Conservation (phyloP, 2,888 invertebrate species). For the Pandemis corylana region DNA sequence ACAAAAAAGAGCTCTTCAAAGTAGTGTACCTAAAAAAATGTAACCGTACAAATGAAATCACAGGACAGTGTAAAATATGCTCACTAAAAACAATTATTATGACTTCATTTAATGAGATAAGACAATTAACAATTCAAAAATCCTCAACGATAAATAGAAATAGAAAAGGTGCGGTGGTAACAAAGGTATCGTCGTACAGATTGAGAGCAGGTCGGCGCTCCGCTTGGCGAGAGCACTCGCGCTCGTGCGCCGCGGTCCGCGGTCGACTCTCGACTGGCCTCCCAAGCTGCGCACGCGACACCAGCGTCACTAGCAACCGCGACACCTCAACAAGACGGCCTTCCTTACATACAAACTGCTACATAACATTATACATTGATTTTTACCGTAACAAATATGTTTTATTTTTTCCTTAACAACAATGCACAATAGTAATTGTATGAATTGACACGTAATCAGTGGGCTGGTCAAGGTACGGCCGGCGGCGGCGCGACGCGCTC, state of each 20-base stretch:
- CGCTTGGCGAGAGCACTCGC: not conserved
- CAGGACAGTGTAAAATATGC: conserved; percentile 46
- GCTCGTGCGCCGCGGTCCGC: not conserved
- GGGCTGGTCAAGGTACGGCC: conserved; percentile 48
- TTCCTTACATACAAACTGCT: conserved; percentile 76
- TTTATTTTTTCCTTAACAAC: conserved; percentile 75
- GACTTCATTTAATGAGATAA: conserved; percentile 30
- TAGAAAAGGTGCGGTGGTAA: conserved; percentile 32
- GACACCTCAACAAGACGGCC: conserved; percentile 59
- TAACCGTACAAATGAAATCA: conserved; percentile 41
- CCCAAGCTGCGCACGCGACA: not conserved
- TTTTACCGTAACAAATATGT: conserved; percentile 76
- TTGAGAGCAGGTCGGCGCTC: conserved; percentile 15
- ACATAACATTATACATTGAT: conserved; percentile 78
- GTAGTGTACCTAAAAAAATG: conserved; percentile 45
- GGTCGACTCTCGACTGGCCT: not conserved
- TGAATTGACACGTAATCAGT: conserved; percentile 82
- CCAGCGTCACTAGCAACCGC: conserved; percentile 1
- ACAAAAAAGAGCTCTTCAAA: conserved; percentile 26
- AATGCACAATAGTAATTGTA: conserved; percentile 81
- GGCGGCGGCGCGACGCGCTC: conserved; percentile 30
- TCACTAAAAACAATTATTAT: conserved; percentile 46
- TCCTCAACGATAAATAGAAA: conserved; percentile 20
- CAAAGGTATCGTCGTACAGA: conserved; percentile 23
- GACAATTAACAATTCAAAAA: conserved; percentile 6